Evolutionary conservation across 2,113 vertebrate species (phyloP).

Genomic region (Panthera uncia): DNA sequence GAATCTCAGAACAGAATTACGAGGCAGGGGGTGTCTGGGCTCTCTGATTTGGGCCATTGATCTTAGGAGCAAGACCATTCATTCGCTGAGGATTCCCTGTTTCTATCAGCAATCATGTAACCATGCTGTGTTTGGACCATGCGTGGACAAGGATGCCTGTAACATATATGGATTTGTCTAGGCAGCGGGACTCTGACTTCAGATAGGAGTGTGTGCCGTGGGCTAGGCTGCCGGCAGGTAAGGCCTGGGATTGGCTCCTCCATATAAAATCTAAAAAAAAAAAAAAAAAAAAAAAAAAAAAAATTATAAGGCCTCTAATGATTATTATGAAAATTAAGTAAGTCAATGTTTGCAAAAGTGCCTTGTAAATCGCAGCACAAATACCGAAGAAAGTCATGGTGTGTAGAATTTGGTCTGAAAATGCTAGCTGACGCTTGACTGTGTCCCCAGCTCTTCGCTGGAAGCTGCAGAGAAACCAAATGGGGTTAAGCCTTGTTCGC

Average conservation of each 20-base stretch:
- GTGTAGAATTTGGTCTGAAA: neutral
- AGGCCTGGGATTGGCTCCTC: neutral
- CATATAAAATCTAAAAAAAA: neutral
- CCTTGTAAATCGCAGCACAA: neutral
- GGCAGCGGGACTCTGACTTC: neutral
- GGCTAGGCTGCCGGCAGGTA: neutral
- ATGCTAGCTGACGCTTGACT: neutral
- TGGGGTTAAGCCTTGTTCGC: neutral
- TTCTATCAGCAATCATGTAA: neutral
- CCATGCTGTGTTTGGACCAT: neutral
- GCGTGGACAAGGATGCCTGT: neutral
- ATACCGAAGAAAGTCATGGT: neutral
- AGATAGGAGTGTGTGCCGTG: fast-evolving
- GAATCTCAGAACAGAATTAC: neutral
- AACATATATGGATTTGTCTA: fast-evolving
- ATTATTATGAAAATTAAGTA: neutral
- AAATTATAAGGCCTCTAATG: neutral
- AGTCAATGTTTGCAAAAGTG: neutral
- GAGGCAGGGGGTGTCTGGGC: neutral
- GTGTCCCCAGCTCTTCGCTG: neutral
- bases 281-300: neutral
- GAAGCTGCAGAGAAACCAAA: neutral
- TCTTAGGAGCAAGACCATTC: neutral
- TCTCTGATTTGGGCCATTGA: neutral
- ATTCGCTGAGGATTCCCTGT: neutral